phyloP scores from a whole-genome alignment of 2,113 vertebrate genomes.

The Salvelinus fontinalis region DNA sequence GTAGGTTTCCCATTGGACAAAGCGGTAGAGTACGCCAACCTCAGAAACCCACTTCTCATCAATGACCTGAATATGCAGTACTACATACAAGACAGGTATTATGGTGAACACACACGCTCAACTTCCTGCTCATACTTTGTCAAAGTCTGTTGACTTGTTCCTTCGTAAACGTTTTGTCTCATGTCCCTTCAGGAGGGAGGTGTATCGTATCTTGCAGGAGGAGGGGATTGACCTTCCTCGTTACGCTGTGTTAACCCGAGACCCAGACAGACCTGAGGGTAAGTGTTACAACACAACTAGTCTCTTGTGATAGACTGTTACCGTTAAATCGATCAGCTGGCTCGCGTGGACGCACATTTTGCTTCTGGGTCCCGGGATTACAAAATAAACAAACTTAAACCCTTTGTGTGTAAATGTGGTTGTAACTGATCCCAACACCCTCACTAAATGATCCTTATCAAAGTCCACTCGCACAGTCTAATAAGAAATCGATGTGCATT shows the following conservation, averaged over 20 bases:
- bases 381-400: no score
- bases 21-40: slow-evolving; percentile 91
- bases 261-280: slow-evolving; percentile 93
- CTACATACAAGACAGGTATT: slow-evolving; percentile 96
- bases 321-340: no score
- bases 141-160: background rate
- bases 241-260: slow-evolving; percentile 91
- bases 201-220: slow-evolving; percentile 93
- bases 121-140: background rate
- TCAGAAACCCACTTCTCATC: slow-evolving; percentile 92
- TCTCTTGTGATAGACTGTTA: no score
- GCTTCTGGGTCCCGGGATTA: no score
- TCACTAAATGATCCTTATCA: no score
- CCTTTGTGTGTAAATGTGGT: no score
- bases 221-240: slow-evolving; percentile 95
- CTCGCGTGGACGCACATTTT: no score
- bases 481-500: no score
- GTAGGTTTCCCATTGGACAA: slow-evolving; percentile 97
- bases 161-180: background rate
- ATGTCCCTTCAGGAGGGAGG: slow-evolving; percentile 82
- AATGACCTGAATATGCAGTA: slow-evolving; percentile 98
- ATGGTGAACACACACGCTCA: background rate
- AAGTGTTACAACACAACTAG: slow-evolving; percentile 25
- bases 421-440: no score
- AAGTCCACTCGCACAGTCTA: no score